phyloP scores from a whole-genome alignment of 2,113 vertebrate genomes.

The Neogobius melanostomus region DNA sequence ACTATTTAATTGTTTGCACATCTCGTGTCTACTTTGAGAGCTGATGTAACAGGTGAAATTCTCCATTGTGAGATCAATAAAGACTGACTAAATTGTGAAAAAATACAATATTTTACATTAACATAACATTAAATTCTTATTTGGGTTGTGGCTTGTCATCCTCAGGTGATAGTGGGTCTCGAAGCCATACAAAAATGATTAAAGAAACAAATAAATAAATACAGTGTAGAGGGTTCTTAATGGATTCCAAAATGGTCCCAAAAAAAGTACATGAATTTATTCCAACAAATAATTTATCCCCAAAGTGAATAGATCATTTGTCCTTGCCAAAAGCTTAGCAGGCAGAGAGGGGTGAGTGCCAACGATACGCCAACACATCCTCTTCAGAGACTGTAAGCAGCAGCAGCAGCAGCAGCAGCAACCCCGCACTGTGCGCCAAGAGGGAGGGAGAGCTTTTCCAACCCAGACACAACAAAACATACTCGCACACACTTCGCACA shows the following conservation, averaged over 20 bases:
- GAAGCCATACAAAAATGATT: no score
- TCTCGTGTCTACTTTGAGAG: no score
- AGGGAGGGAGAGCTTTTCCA: constrained; percentile 13
- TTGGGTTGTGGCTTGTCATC: no score
- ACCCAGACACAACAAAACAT: constrained; percentile 22
- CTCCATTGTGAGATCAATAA: no score
- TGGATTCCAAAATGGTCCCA: constrained; percentile 7
- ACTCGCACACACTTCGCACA: constrained; percentile 5
- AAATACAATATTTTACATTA: no score
- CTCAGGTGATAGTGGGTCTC: no score
- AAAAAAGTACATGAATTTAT: constrained; percentile 19
- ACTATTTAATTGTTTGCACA: no score
- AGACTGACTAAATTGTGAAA: no score
- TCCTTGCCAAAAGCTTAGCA: constrained; percentile 24
- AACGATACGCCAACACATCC: constrained; percentile 15
- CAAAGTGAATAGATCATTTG: constrained; percentile 16
- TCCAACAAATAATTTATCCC: constrained; percentile 28
- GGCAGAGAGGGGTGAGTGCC: constrained; percentile 10
- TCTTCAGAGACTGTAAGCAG: constrained; percentile 25
- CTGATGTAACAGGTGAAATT: no score
- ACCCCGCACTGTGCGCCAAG: constrained; percentile 20
- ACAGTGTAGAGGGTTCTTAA: not conserved
- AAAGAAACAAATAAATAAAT: no score
- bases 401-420: not conserved
- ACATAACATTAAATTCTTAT: no score